Base-by-base conservation (phyloP, 2,797 vertebrate species). In the Hafferia zeledoni region DNA sequence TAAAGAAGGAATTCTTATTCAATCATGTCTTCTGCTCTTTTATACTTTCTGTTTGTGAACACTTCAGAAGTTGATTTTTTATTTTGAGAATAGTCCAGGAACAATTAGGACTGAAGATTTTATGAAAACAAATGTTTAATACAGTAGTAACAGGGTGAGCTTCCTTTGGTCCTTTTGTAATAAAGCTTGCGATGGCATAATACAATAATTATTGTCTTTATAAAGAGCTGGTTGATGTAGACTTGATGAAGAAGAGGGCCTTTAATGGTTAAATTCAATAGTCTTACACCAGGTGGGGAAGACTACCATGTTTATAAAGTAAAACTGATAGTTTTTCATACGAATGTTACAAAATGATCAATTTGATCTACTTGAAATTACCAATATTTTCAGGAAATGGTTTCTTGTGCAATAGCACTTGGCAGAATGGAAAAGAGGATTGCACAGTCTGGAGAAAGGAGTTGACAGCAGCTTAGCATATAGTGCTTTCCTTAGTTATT, bases 391-490 rank as follows among this genome's bases (percentile, higher is more conserved):
- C 86, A 84, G 65, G 63, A 86, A 65, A 70, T 10, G 3, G 14
- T 77, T 93, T 89, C 49, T 89, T 94, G 60, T 75, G 64, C 82
- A 95, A 89, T 55, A 82, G n/a, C 55, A 68, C 37, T 93, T 92
- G 79, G 79, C 79, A 89, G 79, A 93, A 64, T 30, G 43, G 64
- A 68, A 46, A 70, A 60, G 67, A 64, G 49, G n/a, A 83, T 50
- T 95, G 68, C 20, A 24, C 23, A 25, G 61, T 72, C 64, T 87
- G 84, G 60, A 90, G 85, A 75, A 86, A 92, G 64, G 46, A 83
- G 15, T 25, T 68, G 60, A 50, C 50, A 83, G 72, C 67, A 85
- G 75, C 65, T 89, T 68, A 71, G 75, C 56, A 47, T 68, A 77
- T n/a, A 71, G 41, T 31, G 43, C 53, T 89, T 67, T 77, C 79